Percentiles rank a stretch among this genome's conserved stretches.
Evolutionary conservation across 1,140 invertebrate genomes (phyloP).

Genomic region (Sitodiplosis mosellana): DNA sequence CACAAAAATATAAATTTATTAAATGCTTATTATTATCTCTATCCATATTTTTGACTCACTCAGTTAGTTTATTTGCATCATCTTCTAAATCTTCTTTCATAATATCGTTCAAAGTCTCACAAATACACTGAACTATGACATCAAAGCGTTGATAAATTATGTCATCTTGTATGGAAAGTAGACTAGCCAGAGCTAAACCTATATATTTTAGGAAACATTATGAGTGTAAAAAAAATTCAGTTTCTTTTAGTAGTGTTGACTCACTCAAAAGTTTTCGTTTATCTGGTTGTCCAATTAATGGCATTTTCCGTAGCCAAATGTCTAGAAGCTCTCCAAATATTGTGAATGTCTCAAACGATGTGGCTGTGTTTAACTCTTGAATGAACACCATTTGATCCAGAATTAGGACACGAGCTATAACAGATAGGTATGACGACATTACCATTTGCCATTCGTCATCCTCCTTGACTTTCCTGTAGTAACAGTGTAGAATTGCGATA

Average conservation of each 20-base stretch:
- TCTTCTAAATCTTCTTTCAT: constrained; percentile 43
- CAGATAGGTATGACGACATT: constrained; percentile 54
- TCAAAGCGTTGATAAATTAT: constrained; percentile 54
- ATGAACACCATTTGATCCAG: constrained; percentile 52
- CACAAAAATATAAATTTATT: constrained; percentile 3
- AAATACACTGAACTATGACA: constrained; percentile 54
- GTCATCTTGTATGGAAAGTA: constrained; percentile 47
- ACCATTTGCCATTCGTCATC: constrained; percentile 50
- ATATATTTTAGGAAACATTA: too few species aligned
- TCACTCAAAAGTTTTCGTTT: constrained; percentile 57
- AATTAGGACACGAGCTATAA: constrained; percentile 59
- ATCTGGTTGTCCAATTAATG: constrained; percentile 54
- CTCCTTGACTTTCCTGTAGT: constrained; percentile 39
- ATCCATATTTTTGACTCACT: constrained; percentile 19
- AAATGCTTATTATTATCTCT: not conserved
- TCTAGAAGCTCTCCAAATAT: too few species aligned
- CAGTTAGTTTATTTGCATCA: constrained; percentile 43
- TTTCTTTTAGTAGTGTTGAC: too few species aligned
- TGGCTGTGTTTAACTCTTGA: constrained; percentile 31
- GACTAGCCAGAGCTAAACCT: constrained; percentile 61
- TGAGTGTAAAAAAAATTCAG: too few species aligned
- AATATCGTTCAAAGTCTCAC: constrained; percentile 75
- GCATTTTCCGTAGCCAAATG: constrained; percentile 63
- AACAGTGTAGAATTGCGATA: too few species aligned
- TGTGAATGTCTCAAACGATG: constrained; percentile 46